Evolutionary conservation across 2,888 invertebrate genomes (phyloP).

Genomic region (Mimumesa dahlbomi): DNA sequence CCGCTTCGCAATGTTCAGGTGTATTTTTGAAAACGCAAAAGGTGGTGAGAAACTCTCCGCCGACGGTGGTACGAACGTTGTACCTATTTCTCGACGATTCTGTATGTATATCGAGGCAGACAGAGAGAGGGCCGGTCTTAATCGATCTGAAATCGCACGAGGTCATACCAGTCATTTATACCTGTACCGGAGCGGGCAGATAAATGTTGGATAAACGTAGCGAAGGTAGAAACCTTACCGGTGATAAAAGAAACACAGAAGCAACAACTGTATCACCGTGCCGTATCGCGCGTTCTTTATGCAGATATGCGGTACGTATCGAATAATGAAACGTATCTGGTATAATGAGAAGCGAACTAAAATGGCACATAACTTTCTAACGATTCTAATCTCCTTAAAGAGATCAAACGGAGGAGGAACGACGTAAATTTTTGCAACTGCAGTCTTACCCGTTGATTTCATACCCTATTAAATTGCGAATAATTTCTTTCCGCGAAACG

Average conservation of each 20-base stretch:
- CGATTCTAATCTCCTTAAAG: no score
- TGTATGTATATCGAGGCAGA: not conserved
- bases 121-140: conserved; percentile 11
- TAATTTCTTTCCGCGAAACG: no score
- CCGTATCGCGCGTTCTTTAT: not conserved
- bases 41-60: no score
- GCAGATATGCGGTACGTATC: not conserved
- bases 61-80: no score
- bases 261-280: not conserved
- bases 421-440: no score
- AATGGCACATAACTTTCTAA: no score
- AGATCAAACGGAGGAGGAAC: no score
- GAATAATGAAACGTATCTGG: not conserved
- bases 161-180: conserved; percentile 30
- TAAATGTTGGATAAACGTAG: conserved; percentile 11
- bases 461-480: no score
- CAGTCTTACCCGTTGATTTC: no score
- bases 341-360: no score
- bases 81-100: conserved; percentile 1
- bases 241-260: not conserved
- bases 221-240: not conserved
- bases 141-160: conserved; percentile 48
- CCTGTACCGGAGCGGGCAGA: conserved; percentile 8
- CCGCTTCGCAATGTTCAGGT: no score
- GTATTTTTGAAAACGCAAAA: no score